These are phyloP conservation scores for Leptinotarsa texana DNA, from an alignment of 1,140 invertebrate genomes.

Conservation along the genomic window DNA sequence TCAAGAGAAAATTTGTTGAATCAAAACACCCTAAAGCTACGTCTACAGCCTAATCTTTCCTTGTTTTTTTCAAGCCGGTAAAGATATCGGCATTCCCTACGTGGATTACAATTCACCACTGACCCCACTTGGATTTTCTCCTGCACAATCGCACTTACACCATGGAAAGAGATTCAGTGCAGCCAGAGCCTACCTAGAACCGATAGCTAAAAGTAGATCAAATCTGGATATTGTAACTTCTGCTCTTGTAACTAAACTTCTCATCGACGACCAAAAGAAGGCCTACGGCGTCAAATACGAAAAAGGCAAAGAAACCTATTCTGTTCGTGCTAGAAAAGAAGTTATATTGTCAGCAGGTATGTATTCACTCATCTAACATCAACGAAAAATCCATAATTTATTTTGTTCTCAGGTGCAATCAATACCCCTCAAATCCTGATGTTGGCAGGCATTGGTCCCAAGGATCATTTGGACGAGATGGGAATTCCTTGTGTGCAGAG, in stretches of 20 bases:
- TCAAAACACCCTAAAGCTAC: too few species aligned
- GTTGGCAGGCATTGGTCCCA: slow-evolving; percentile 65
- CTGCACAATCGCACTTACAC: slow-evolving; percentile 66
- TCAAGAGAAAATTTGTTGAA: too few species aligned
- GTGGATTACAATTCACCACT: slow-evolving; percentile 58
- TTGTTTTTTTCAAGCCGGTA: slow-evolving; percentile 60
- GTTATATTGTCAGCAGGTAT: slow-evolving; percentile 65
- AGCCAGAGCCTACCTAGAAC: slow-evolving; percentile 34
- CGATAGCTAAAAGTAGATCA: slow-evolving; percentile 47
- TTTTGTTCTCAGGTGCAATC: slow-evolving; percentile 66
- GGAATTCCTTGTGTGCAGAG: slow-evolving; percentile 68
- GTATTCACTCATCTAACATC: too few species aligned
- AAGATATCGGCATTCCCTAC: slow-evolving; percentile 60
- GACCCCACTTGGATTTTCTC: slow-evolving; percentile 65
- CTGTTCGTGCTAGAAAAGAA: slow-evolving; percentile 60
- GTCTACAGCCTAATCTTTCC: too few species aligned
- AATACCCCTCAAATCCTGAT: slow-evolving; percentile 63
- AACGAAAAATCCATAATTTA: slow-evolving; percentile 53
- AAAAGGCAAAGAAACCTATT: slow-evolving; percentile 53
- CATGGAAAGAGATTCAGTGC: slow-evolving; percentile 56
- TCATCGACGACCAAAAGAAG: slow-evolving; percentile 56
- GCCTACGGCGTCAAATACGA: slow-evolving; percentile 65
- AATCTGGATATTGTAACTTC: slow-evolving; percentile 67
- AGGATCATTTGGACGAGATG: slow-evolving; percentile 61
- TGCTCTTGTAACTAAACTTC: slow-evolving; percentile 61